Base-by-base conservation (phyloP, 2,888 invertebrate genomes). In the Rhagium mordax region DNA sequence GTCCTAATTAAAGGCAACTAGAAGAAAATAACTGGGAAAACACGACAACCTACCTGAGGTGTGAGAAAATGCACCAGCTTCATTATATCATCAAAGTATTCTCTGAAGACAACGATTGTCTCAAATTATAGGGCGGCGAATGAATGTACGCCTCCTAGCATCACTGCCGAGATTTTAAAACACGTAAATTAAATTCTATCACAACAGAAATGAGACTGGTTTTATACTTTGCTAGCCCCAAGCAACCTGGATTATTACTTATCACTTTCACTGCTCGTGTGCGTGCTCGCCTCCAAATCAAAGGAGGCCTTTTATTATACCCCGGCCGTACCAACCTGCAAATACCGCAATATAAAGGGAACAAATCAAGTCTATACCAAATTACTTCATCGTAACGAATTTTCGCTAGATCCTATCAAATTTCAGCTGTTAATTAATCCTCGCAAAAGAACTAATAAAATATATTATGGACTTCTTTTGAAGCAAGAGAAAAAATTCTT, bases 61-160 rank as follows among this genome's bases (percentile, higher is more conserved):
- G 88, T 88, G 87, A 88, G 87, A 88, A 88, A 87, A 88, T 86
- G 86, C 83, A 83, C 84, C 85, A 85, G 86, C 84, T 87, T 88
- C 88, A 87, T 88, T 88, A 88, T 87, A 88, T 88, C 88, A 87
- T 88, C 88, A 88, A 87, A 86, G 86, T 84, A 84, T 65, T 71
- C 87, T 86, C 84, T 86, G 87, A 87, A 87, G 87, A 87, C 88
- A 86, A 86, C 88, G 87, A 88, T 88, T 86, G 87, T 84, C 85
- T 84, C 80, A 87, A 87, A 88, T 88, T 88, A 88, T 87, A 88
- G 87, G 87, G 88, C 88, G 88, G 88, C 85, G 81, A 78, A 77
- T 76, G 78, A 79, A 81, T 78, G 81, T 83, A 86, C 87, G 81
- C 81, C 82, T 76, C 77, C 77, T 72, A 78, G 75, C 73, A 61